Evolutionary conservation across 1,140 invertebrate genomes (phyloP).

Genomic region (Drosophila mauritiana): DNA sequence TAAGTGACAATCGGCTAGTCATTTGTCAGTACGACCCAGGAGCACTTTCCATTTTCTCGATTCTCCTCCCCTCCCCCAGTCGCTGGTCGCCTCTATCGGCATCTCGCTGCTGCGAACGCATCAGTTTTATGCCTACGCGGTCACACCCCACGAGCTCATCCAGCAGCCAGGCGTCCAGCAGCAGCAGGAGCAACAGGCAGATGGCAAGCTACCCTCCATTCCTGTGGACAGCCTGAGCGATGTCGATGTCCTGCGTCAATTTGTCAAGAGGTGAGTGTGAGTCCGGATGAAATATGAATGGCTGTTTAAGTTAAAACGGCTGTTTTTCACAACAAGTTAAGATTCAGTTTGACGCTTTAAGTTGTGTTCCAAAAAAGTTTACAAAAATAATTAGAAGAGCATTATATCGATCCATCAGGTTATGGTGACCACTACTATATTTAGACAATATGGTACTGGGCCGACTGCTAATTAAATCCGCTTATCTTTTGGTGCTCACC

Average conservation of each 20-base stretch:
- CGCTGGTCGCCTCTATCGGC: slow-evolving; percentile 67
- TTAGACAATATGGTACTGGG: not conserved
- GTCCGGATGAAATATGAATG: not conserved
- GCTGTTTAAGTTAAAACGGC: not conserved
- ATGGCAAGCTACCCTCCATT: slow-evolving; percentile 86
- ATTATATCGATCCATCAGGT: not conserved
- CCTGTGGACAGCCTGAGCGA: slow-evolving; percentile 89
- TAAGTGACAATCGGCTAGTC: slow-evolving; percentile 50
- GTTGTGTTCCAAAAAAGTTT: too few relatives aligned
- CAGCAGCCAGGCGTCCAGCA: slow-evolving; percentile 79
- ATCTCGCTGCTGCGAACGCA: slow-evolving; percentile 75
- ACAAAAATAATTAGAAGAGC: not conserved
- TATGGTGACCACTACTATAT: not conserved
- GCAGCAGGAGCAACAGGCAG: slow-evolving; percentile 36
- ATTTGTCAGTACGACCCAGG: slow-evolving; percentile 48
- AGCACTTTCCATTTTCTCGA: slow-evolving; percentile 9
- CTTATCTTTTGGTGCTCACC: slow-evolving; percentile 6
- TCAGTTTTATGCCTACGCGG: slow-evolving; percentile 87
- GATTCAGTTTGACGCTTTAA: not conserved
- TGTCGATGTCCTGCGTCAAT: slow-evolving; percentile 88
- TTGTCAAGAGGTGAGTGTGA: slow-evolving; percentile 85
- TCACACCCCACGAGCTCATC: slow-evolving; percentile 87
- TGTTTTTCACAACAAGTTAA: not conserved
- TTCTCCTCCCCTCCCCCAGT: slow-evolving; percentile 17
- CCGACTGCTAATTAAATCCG: slow-evolving; percentile 39